phyloP scores from a whole-genome alignment of 2,888 invertebrate species.

The Autographa gamma region DNA sequence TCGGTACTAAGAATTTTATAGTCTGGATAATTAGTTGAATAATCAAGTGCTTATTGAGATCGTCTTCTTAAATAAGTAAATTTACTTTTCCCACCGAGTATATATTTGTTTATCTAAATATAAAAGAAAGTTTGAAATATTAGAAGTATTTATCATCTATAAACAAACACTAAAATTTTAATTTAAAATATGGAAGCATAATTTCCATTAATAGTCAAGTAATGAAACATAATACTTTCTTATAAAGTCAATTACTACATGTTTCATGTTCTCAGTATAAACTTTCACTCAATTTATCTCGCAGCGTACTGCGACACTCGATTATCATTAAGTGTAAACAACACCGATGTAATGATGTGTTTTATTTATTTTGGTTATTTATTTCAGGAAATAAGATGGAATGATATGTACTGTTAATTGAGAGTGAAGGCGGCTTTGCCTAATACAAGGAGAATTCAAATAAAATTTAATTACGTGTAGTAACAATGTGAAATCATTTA shows the following conservation, averaged over 20 bases:
- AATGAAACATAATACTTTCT: constrained; percentile 54
- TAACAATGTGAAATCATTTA: too few species aligned
- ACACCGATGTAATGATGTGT: constrained; percentile 30
- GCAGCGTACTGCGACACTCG: constrained; percentile 21
- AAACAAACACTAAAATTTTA: not conserved
- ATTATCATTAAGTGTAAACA: constrained; percentile 41
- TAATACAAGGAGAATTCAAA: too few species aligned
- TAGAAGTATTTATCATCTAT: not conserved
- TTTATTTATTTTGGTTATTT: constrained; percentile 14
- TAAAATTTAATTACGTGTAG: too few species aligned
- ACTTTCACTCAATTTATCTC: constrained; percentile 56
- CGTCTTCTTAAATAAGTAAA: not conserved
- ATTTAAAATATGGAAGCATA: constrained; percentile 7
- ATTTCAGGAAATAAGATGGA: not conserved
- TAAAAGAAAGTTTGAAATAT: not conserved
- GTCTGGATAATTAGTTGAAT: too few species aligned
- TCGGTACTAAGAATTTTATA: too few species aligned
- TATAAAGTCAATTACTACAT: constrained; percentile 47
- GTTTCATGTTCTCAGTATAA: constrained; percentile 23
- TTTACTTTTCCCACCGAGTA: not conserved
- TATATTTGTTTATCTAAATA: not conserved
- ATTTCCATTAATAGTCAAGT: constrained; percentile 37
- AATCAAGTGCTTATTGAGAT: not conserved
- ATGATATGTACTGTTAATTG: too few species aligned
- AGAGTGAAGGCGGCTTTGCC: too few species aligned